Evolutionary conservation across 30 jellyfish, hydroid and myxozoan species (phyloP).

Genomic region (Aurelia sp.): DNA sequence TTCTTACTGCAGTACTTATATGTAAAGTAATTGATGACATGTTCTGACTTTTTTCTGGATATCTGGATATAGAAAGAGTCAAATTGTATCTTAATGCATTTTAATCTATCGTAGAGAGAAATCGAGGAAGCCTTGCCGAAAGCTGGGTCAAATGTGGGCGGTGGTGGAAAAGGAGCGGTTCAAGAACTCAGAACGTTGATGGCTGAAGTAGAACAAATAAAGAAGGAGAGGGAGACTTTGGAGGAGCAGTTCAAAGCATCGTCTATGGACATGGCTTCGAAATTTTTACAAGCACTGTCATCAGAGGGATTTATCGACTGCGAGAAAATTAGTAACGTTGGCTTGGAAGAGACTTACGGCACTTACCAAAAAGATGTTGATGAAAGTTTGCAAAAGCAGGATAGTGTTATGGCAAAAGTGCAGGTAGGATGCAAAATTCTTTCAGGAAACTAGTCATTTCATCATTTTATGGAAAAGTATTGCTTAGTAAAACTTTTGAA

Average conservation of each 20-base stretch:
- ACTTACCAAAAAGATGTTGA: slow-evolving; percentile 60
- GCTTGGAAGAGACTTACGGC: slow-evolving; percentile 78
- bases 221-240: slow-evolving; percentile 68
- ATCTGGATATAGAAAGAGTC: no score
- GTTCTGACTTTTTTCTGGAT: no score
- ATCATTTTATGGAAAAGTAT: no score
- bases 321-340: slow-evolving; percentile 53
- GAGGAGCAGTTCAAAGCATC: slow-evolving; percentile 86
- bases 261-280: slow-evolving; percentile 77
- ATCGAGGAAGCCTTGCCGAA: slow-evolving; percentile 81
- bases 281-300: slow-evolving; percentile 77
- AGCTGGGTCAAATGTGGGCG: slow-evolving; percentile 61
- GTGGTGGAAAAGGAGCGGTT: slow-evolving; percentile 70
- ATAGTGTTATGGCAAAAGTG: slow-evolving; percentile 49
- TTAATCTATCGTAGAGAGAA: slow-evolving; percentile 41
- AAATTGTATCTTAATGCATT: neutral
- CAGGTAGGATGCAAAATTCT: slow-evolving; percentile 61
- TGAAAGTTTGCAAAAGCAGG: slow-evolving; percentile 69
- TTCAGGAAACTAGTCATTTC: neutral
- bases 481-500: no score
- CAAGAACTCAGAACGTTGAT: slow-evolving; percentile 65
- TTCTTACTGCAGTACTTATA: no score
- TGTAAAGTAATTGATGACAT: no score
- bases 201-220: slow-evolving; percentile 78
- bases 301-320: slow-evolving; percentile 81